These are phyloP conservation scores for cat (Felis catus) DNA, from an alignment of 2,113 vertebrate genomes.

Conservation along the genomic window DNA sequence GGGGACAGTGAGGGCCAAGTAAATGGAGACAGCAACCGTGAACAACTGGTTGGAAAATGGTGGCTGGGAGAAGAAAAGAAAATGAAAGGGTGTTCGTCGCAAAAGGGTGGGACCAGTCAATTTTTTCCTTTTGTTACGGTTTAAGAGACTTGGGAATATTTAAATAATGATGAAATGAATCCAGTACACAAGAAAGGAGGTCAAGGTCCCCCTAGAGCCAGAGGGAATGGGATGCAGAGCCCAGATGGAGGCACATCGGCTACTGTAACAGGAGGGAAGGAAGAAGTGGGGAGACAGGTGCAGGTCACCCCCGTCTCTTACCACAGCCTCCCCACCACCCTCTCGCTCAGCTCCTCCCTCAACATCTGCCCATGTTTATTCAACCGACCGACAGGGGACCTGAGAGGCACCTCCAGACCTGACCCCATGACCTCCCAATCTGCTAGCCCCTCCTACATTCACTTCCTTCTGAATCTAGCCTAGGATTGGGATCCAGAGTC, in stretches of 20 bases:
- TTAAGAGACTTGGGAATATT: background rate
- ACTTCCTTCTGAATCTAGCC: background rate
- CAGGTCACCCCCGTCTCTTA: background rate
- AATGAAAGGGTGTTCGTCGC: background rate
- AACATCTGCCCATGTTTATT: background rate
- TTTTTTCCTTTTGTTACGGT: background rate
- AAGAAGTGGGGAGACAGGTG: background rate
- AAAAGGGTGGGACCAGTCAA: background rate
- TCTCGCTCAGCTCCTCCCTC: background rate
- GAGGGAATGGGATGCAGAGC: background rate
- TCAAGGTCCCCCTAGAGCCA: background rate
- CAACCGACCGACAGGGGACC: background rate
- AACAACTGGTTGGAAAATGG: background rate
- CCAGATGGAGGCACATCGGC: background rate
- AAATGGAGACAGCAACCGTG: background rate
- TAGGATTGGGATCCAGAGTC: background rate
- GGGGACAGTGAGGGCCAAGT: background rate
- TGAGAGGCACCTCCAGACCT: background rate
- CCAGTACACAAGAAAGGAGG: background rate
- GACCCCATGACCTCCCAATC: background rate
- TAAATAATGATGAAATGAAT: background rate
- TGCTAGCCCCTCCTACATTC: background rate
- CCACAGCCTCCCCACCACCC: background rate
- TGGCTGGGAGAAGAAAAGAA: background rate
- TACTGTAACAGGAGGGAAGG: background rate